Base-by-base conservation (phyloP, 2,888 invertebrate genomes). In the Rhaphigaster nebulosa region DNA sequence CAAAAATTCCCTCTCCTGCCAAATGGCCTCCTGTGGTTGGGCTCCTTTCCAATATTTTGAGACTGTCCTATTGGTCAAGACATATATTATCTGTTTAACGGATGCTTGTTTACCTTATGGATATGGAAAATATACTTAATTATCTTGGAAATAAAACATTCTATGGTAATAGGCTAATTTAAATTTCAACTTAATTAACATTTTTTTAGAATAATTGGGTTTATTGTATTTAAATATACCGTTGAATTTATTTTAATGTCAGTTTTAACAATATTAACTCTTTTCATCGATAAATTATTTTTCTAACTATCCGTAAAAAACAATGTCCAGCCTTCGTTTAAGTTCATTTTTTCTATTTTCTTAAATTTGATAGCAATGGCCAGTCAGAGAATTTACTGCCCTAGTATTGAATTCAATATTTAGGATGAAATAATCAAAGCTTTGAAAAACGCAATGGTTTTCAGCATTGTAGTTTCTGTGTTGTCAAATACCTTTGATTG, bases 21-120 rank as follows among this genome's bases (percentile, higher is more conserved):
- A 76, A 76, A 76, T 76, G 70, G 70, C 34, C 38, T 76, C 70
- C 70, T 23, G 38, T 38, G 70, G 70, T 76, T 76, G 70, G 70
- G 70, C 70, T 76, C 70, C 34, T 76, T 76, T 76, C 70, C 70
- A 76, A 76, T 76, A 76, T 76, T 76, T 76, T 76, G 70, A 76
- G 70, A 76, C 70, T 76, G 70, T 76, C 70, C 38, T 38, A 76
- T 76, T 76, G 70, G 70, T 76, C 38, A 34, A 38, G 38, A 20
- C 34, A 76, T 76, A 38, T 76, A 20, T 76, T 23, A 26, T 38
- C 34, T 34, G 1, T 23, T 34, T 76, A 38, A 76, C 20, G 70
- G 38, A 76, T 38, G 8, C 29, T 76, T 76, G 70, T 76, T 76
- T 76, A 76, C 70, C 23, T 23, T 23, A 20, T 20, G 18, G 6